Percentiles rank a stretch among this genome's conserved stretches.
These are phyloP conservation scores for Trachelus iudaicus DNA, from an alignment of 2,888 invertebrate genomes.

Conservation along the genomic window DNA sequence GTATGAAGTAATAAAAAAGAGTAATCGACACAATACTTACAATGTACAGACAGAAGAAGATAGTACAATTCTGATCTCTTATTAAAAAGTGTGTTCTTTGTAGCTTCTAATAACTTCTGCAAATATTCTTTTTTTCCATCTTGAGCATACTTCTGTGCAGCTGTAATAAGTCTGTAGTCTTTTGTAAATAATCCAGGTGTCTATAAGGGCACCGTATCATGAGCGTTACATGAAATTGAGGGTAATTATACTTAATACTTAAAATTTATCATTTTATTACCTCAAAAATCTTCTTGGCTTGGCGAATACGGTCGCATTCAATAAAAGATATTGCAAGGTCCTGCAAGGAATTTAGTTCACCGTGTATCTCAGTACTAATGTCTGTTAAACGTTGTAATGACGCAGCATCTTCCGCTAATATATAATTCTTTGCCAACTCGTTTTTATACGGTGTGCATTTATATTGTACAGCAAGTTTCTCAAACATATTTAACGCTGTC, in stretches of 20 bases:
- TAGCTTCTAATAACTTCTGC: conserved; percentile 82
- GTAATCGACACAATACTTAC: conserved; percentile 45
- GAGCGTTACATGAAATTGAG: too few species aligned
- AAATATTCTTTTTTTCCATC: conserved; percentile 76
- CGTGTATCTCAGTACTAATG: conserved; percentile 79
- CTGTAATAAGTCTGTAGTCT: conserved; percentile 71
- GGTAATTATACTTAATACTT: conserved; percentile 6
- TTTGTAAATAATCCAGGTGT: conserved; percentile 83
- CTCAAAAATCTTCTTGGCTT: conserved; percentile 86
- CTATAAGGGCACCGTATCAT: conserved; percentile 20
- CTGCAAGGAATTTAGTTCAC: conserved; percentile 85
- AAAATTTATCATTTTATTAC: conserved; percentile 45
- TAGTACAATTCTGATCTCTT: conserved; percentile 49
- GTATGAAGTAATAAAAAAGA: background rate
- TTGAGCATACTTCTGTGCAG: conserved; percentile 65
- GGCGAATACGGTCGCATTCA: conserved; percentile 81
- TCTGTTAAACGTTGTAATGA: conserved; percentile 87
- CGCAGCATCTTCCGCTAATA: conserved; percentile 80
- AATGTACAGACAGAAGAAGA: conserved; percentile 60
- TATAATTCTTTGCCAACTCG: conserved; percentile 77
- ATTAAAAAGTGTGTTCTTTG: conserved; percentile 77
- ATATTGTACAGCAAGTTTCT: conserved; percentile 75
- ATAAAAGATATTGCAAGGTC: conserved; percentile 87
- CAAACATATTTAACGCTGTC: conserved; percentile 78
- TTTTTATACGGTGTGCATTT: conserved; percentile 82